Base-by-base conservation (phyloP, 2,797 vertebrate species). In the Zalophus californianus region DNA sequence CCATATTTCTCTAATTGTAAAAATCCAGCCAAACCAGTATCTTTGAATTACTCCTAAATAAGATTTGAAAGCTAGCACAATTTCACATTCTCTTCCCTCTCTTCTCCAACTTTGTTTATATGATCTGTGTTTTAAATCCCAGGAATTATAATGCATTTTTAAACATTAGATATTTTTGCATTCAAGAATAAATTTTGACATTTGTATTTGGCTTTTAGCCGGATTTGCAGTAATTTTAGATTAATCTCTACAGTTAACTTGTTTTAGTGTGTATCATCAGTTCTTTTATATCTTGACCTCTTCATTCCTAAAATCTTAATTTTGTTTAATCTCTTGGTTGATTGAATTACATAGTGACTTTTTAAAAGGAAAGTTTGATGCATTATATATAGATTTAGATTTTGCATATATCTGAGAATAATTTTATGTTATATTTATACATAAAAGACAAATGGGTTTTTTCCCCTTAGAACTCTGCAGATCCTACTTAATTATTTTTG, bases 261-360 rank as follows among this genome's bases (percentile, higher is more conserved):
- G 25, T 83, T 95, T 87, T 58, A 44, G 23, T 85, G 21, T 96
- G 4, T 27, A 64, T 73, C 15, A n/a, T 5, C 32, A 32, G 29
- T 91, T 68, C 29, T 73, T 94, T 96, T 68, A 41, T 35, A 86
- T 79, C 23, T 88, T 83, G 62, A 60, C 50, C 60, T 92, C 35
- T 83, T 83, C 35, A 88, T 90, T 97, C 50, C 92, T 66, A 48
- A 94, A 92, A 58, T 52, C 16, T 94, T 93, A 75, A 72, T 86
- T 91, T 95, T 95, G 29, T 73, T 89, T 78, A 91, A 75, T 93
- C 32, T 83, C 23, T 90, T 58, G 41, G 10, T 86, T 86, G 62
- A 58, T 82, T 93, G 68, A 72, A 66, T 90, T 83, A 86, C 27
- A 77, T 16, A 73, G 50, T 35, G 25, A 56, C 10, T 75, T 86